Evolutionary conservation across 2,888 invertebrate species (phyloP).

Genomic region (Tachina grossa): DNA sequence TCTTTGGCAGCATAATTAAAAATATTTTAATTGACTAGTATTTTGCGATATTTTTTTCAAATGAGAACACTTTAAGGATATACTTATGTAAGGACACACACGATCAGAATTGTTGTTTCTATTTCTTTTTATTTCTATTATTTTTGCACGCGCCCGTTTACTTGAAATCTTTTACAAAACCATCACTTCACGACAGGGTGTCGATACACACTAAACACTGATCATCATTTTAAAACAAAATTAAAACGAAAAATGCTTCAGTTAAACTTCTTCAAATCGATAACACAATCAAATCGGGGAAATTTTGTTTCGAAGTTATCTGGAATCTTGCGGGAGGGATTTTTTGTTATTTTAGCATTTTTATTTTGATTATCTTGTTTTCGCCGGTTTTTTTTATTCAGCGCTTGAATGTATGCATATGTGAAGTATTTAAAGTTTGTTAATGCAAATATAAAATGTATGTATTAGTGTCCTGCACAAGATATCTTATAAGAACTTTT

Average conservation of each 20-base stretch:
- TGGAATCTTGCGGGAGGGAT: constrained; percentile 5
- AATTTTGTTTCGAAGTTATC: constrained; percentile 50
- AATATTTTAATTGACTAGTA: constrained; percentile 47
- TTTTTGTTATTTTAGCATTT: constrained; percentile 40
- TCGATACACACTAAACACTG: constrained; percentile 52
- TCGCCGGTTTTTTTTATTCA: constrained; percentile 23
- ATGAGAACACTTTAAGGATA: constrained; percentile 47
- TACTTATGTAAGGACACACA: constrained; percentile 2
- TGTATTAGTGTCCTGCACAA: too few species aligned
- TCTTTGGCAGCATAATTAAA: constrained; percentile 57
- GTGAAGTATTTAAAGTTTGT: constrained; percentile 11
- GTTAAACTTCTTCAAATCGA: constrained; percentile 59
- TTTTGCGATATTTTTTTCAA: neutral
- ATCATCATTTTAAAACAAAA: constrained; percentile 41
- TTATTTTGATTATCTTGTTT: neutral
- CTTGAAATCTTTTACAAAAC: constrained; percentile 23
- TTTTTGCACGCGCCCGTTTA: constrained; percentile 29
- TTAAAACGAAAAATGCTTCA: constrained; percentile 52
- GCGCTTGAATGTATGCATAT: neutral
- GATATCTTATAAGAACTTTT: too few species aligned
- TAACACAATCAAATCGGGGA: constrained; percentile 53
- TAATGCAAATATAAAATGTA: constrained; percentile 9
- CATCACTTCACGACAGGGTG: constrained; percentile 59
- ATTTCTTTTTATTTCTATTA: neutral
- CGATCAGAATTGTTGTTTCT: neutral